phyloP scores from a whole-genome alignment of 2,888 invertebrate genomes.

The Hemistola chrysoprasaria region DNA sequence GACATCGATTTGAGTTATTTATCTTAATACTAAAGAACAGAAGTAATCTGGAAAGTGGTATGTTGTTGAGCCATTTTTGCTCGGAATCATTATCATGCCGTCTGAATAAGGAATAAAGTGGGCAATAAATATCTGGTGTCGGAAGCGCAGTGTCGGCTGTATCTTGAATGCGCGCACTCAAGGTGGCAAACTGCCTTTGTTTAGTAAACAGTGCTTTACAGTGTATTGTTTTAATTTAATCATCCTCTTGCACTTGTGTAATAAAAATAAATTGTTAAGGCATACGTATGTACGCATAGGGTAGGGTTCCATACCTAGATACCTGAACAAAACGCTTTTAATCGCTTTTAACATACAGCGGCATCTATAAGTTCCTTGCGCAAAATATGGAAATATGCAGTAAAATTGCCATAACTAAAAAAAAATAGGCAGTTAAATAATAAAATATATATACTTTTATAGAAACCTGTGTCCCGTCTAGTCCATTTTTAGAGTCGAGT shows the following conservation, averaged over 20 bases:
- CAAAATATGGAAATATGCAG: background rate
- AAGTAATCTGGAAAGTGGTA: background rate
- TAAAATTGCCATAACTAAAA: too few species aligned
- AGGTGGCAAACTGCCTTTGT: constrained; percentile 24
- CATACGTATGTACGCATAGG: too few species aligned
- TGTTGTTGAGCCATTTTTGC: constrained; percentile 2
- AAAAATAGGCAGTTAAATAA: too few species aligned
- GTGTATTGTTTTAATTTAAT: constrained; percentile 21
- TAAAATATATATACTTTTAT: background rate
- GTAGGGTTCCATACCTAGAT: too few species aligned
- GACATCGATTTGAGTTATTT: too few species aligned
- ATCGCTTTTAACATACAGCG: too few species aligned
- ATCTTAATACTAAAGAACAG: too few species aligned
- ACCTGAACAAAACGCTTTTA: too few species aligned
- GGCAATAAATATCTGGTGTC: constrained; percentile 10
- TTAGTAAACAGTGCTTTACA: constrained; percentile 8
- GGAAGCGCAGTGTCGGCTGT: constrained; percentile 23
- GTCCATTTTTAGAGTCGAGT: too few species aligned
- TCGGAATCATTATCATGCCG: background rate
- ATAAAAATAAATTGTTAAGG: too few species aligned
- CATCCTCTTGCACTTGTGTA: constrained; percentile 4
- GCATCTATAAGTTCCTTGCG: too few species aligned
- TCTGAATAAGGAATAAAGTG: constrained; percentile 12
- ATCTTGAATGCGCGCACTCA: constrained; percentile 17
- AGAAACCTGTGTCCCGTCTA: too few species aligned